These are phyloP conservation scores for Drosophila tristis DNA, from an alignment of 1,140 invertebrate species.

Conservation along the genomic window DNA sequence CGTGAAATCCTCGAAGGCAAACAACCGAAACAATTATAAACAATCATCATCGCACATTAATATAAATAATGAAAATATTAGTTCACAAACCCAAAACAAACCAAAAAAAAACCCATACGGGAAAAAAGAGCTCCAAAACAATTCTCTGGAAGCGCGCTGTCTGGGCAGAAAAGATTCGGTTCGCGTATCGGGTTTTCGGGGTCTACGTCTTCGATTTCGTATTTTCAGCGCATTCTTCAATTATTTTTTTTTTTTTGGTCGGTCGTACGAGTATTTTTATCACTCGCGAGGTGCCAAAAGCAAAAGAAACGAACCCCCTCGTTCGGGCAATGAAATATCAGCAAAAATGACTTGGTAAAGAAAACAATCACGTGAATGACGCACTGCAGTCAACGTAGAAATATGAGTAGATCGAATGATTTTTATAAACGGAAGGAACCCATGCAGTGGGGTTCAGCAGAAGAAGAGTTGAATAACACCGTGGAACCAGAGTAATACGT, in stretches of 20 bases:
- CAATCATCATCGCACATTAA: constrained; percentile 53
- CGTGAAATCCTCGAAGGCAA: constrained; percentile 37
- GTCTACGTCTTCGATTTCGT: constrained; percentile 43
- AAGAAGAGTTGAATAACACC: too few species aligned
- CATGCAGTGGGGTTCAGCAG: neutral
- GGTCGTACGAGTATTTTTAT: constrained; percentile 3
- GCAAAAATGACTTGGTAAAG: constrained; percentile 45
- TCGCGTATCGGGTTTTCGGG: constrained; percentile 38
- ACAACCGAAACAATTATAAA: constrained; percentile 29
- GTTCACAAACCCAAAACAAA: constrained; percentile 20
- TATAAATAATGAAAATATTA: constrained; percentile 40
- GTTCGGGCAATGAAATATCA: constrained; percentile 36
- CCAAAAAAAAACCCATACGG: neutral
- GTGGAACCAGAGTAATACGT: too few species aligned
- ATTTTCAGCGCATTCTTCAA: constrained; percentile 52
- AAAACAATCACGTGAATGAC: constrained; percentile 68
- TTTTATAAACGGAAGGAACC: constrained; percentile 19
- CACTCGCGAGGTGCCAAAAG: constrained; percentile 27
- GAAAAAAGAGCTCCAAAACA: constrained; percentile 37
- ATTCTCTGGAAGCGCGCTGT: constrained; percentile 46
- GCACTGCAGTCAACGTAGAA: constrained; percentile 43
- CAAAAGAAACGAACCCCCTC: neutral
- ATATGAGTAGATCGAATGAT: constrained; percentile 54
- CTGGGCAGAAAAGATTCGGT: constrained; percentile 41
- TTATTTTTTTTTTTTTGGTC: constrained; percentile 12